Percentiles rank a stretch among this genome's conserved stretches.
Conservation (phyloP, 2,888 invertebrate genomes). For the Pterobdella sp. region DNA sequence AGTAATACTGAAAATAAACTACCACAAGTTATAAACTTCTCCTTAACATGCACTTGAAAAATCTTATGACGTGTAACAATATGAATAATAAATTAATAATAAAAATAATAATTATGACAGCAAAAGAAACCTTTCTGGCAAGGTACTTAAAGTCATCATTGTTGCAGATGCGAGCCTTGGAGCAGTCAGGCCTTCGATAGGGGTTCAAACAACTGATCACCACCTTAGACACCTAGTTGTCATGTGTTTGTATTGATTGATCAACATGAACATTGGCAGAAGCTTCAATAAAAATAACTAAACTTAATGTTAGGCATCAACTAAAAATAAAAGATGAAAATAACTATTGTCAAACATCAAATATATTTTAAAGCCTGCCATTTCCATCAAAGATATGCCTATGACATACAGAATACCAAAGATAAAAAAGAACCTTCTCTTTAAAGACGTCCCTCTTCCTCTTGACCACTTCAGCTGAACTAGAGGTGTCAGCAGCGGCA, state of each 20-base stretch:
- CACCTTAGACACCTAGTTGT: conserved; percentile 47
- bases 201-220: conserved; percentile 69
- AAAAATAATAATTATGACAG: too few species aligned
- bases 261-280: neutral
- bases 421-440: conserved; percentile 53
- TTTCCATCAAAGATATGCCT: too few species aligned
- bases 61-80: neutral
- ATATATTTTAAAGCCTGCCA: too few species aligned
- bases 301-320: neutral
- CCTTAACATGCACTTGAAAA: too few species aligned
- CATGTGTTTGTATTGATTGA: neutral
- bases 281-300: neutral
- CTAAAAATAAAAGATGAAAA: neutral
- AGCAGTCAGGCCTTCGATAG: conserved; percentile 75
- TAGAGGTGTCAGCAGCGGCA: conserved; percentile 54
- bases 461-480: conserved; percentile 57
- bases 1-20: too few species aligned
- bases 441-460: conserved; percentile 79
- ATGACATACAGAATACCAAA: too few species aligned
- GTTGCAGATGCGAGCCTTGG: conserved; percentile 72
- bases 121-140: conserved; percentile 64
- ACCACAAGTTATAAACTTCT: too few species aligned
- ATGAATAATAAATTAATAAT: neutral
- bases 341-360: neutral
- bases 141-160: conserved; percentile 89